Evolutionary conservation across 92 coral and sea anemone species (phyloP).

Genomic region (Phymanthus crucifer): DNA sequence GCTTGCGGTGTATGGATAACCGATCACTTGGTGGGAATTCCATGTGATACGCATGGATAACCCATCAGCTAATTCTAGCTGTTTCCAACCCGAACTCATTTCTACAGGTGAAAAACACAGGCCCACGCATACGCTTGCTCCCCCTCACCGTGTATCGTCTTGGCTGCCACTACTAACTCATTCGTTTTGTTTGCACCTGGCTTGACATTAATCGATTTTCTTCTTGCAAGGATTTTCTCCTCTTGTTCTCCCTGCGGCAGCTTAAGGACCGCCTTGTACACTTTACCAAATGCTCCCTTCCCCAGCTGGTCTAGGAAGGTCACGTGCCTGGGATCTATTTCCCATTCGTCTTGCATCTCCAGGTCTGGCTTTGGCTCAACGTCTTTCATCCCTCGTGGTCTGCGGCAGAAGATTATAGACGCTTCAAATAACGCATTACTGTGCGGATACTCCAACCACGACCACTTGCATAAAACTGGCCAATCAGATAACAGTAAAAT

Average conservation of each 20-base stretch:
- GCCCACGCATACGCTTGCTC: background rate
- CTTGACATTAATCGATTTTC: background rate
- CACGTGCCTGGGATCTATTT: background rate
- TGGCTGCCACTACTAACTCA: background rate
- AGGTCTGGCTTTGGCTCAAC: background rate
- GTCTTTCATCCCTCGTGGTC: background rate
- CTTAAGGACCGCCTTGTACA: background rate
- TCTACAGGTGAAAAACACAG: background rate
- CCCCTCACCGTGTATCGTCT: background rate
- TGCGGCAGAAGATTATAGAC: background rate
- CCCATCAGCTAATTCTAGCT: background rate
- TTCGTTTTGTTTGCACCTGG: background rate
- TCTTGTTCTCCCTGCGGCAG: background rate
- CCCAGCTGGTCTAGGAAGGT: background rate
- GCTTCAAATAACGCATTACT: background rate
- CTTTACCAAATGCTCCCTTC: conserved; percentile 5
- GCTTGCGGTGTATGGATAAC: too few relatives aligned
- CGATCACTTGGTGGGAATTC: too few relatives aligned
- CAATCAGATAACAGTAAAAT: too few relatives aligned
- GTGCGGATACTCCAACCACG: too few relatives aligned
- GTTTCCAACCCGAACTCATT: background rate
- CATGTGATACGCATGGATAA: too few relatives aligned
- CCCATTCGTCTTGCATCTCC: conserved; percentile 1
- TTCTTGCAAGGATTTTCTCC: background rate
- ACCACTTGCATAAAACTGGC: too few relatives aligned